These are phyloP conservation scores for Lordiphosa andalusiaca DNA, from an alignment of 2,888 invertebrate genomes.

Conservation along the genomic window DNA sequence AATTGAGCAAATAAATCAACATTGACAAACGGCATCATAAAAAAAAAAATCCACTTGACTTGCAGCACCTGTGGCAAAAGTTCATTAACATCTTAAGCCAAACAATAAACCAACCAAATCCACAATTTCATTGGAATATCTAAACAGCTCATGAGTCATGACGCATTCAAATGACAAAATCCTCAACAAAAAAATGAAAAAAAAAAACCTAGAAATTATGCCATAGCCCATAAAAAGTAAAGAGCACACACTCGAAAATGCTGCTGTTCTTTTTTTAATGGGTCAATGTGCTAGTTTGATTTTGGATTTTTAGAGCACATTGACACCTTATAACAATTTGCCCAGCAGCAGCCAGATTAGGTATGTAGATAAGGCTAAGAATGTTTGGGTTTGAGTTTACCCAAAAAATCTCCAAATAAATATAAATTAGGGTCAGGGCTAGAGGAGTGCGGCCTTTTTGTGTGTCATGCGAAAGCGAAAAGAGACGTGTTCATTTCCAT, in stretches of 20 bases:
- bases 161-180: slow-evolving; percentile 5
- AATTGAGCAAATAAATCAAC: slow-evolving; percentile 50
- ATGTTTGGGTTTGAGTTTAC: slow-evolving; percentile 37
- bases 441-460: slow-evolving; percentile 29
- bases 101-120: neutral
- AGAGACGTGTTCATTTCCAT: slow-evolving; percentile 52
- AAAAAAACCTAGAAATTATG: slow-evolving; percentile 7
- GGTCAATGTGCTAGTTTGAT: slow-evolving; percentile 60
- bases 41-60: slow-evolving; percentile 8
- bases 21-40: slow-evolving; percentile 55
- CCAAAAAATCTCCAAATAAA: slow-evolving; percentile 18
- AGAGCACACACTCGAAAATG: slow-evolving; percentile 6
- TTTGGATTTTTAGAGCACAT: slow-evolving; percentile 33
- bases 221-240: slow-evolving; percentile 17
- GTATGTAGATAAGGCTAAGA: slow-evolving; percentile 25
- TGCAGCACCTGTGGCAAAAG: slow-evolving; percentile 28
- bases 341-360: slow-evolving; percentile 19
- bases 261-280: slow-evolving; percentile 28
- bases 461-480: slow-evolving; percentile 69
- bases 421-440: slow-evolving; percentile 68
- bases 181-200: slow-evolving; percentile 1
- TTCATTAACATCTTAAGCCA: slow-evolving; percentile 42
- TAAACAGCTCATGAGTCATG: slow-evolving; percentile 50
- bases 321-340: slow-evolving; percentile 51
- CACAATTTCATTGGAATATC: slow-evolving; percentile 36